Evolutionary conservation across 2,113 vertebrate species (phyloP).

Genomic region (Boleophthalmus pectinirostris): DNA sequence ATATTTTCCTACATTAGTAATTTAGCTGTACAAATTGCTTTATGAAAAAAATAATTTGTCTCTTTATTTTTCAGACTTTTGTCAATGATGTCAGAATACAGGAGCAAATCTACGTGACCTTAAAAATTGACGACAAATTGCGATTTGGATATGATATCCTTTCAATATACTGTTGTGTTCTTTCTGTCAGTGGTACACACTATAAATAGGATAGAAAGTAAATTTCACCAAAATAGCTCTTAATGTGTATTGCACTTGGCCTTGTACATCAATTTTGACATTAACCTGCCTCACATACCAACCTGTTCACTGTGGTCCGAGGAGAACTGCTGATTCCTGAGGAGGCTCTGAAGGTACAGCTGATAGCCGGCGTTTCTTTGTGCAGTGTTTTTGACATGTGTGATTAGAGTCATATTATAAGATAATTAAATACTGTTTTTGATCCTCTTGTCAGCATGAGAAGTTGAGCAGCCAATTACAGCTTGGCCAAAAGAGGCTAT

Average conservation of each 20-base stretch:
- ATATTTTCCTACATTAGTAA: neutral
- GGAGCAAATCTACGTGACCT: constrained; percentile 92
- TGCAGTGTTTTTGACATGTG: neutral
- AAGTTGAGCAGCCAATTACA: constrained; percentile 96
- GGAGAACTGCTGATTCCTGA: constrained; percentile 94
- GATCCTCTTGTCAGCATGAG: constrained; percentile 82
- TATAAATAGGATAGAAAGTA: constrained; percentile 25
- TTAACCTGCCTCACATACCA: constrained; percentile 91
- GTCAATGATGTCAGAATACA: constrained; percentile 94
- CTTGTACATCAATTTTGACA: constrained; percentile 66
- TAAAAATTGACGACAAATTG: constrained; percentile 94
- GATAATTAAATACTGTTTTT: neutral
- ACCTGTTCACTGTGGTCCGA: constrained; percentile 92
- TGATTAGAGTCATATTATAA: neutral
- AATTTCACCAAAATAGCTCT: constrained; percentile 49
- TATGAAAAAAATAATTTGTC: neutral
- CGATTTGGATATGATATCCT: constrained; percentile 99
- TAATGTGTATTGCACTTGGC: constrained; percentile 34
- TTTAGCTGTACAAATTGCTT: neutral
- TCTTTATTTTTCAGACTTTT: constrained; percentile 85
- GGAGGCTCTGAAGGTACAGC: constrained; percentile 90
- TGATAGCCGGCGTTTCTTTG: neutral
- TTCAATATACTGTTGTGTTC: constrained; percentile 42
- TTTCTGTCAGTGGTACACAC: neutral
- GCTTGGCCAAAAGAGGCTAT: constrained; percentile 67